phyloP scores from a whole-genome alignment of 2,888 invertebrate species.

The Plemyria rubiginata region DNA sequence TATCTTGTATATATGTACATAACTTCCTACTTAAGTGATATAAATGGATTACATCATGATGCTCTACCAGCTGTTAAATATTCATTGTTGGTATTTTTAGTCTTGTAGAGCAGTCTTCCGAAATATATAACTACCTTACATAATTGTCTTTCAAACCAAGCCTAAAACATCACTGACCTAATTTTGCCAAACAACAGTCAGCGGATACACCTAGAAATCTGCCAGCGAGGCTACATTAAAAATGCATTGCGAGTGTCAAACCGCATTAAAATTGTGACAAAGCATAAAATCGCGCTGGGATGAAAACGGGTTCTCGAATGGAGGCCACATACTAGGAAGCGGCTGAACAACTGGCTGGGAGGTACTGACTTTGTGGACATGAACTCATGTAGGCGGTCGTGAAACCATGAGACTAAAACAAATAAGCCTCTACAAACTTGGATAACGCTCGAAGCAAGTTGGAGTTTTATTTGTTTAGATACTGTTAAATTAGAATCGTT shows the following conservation, averaged over 20 bases:
- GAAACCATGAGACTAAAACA: conserved; percentile 23
- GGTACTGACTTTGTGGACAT: conserved; percentile 22
- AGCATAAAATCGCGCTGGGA: conserved; percentile 39
- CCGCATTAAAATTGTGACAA: conserved; percentile 40
- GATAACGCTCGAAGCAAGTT: conserved; percentile 8
- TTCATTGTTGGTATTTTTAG: conserved; percentile 16
- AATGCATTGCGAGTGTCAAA: conserved; percentile 36
- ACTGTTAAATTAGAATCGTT: not conserved
- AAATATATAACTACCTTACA: conserved; percentile 2
- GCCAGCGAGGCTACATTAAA: conserved; percentile 31
- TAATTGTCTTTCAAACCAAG: conserved; percentile 7
- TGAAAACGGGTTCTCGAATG: conserved; percentile 46
- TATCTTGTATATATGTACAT: not conserved
- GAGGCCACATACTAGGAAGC: conserved; percentile 47
- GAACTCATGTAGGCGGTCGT: conserved; percentile 22
- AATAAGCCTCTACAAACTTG: conserved; percentile 13
- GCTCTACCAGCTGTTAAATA: conserved; percentile 14
- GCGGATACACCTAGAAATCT: conserved; percentile 18
- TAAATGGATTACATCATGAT: conserved; percentile 28
- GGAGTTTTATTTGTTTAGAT: not conserved
- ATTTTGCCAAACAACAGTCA: conserved; percentile 14
- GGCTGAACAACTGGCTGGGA: conserved; percentile 36
- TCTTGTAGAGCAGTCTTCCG: not conserved
- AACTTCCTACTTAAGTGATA: conserved; percentile 11
- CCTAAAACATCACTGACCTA: conserved; percentile 17